Base-by-base conservation (phyloP, 2,797 vertebrate genomes). In the Austrolebias charrua region DNA sequence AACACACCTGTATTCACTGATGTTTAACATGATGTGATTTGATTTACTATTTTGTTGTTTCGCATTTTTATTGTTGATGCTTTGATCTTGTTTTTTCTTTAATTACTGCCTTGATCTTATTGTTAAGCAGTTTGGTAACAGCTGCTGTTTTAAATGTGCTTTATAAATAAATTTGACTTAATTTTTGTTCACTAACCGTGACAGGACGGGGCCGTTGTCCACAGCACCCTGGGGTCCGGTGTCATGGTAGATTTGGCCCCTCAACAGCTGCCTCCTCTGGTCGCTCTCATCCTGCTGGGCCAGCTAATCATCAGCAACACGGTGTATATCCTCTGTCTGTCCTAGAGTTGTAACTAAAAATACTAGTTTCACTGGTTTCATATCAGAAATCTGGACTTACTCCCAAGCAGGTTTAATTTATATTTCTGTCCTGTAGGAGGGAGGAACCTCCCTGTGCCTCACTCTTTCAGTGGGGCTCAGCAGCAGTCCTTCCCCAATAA, bases 401-500 rank as follows among this genome's bases (percentile, higher is more conserved):
- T 57, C 11, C n/a, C 19, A n/a, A 48, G 0, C 16, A n/a, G 11
- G 16, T 2, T 43, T 6, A 40, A 14, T 31, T 58, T 7, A 2
- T 3, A 45, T 44, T 16, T 42, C 19, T 3, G 15, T 38, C 12
- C 46, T 53, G 20, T 19, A 79, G 81, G 50, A 59, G 50, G 50
- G 44, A 49, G 16, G 19, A 60, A 62, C 47, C 6, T 55, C 44
- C 63, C 69, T 12, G 47, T 5, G 44, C 43, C 66, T 4, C 16
- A 55, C 24, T 58, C 73, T 45, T 10, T 55, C 5, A 5, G 18
- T 18, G 28, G 67, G 19, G 0, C 28, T 63, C 63, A 45, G 33
- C 57, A 56, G 20, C 66, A 50, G 10, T 58, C 46, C 54, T 63
- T 72, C 48, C 75, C 60, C 15, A 16, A 16, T 29, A 28, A 20